Conservation (phyloP, 2,797 vertebrate species). For the Iguana delicatissima region DNA sequence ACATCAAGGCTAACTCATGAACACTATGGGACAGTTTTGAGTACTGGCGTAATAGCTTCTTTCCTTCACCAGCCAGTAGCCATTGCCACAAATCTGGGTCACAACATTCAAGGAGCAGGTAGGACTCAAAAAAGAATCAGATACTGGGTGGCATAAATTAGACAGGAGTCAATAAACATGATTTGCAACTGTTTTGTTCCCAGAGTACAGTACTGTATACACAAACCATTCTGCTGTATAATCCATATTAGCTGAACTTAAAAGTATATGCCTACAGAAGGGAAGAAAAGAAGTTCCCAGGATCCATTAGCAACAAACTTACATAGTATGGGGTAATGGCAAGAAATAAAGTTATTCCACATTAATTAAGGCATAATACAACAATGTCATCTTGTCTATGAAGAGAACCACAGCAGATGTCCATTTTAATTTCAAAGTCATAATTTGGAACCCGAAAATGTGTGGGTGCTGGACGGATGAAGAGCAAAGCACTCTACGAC, state of each 20-base stretch:
- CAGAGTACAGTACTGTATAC: not conserved
- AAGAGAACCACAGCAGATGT: not conserved
- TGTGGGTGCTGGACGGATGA: not conserved
- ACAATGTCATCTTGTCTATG: not conserved
- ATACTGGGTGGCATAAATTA: not conserved
- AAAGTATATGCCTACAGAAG: not conserved
- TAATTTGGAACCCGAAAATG: not conserved
- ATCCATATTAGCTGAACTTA: not conserved
- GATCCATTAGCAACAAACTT: not conserved
- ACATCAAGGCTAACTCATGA: not conserved
- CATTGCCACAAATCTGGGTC: not conserved
- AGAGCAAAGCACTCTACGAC: not conserved
- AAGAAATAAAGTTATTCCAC: not conserved
- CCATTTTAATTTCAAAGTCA: not conserved
- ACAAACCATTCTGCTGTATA: not conserved
- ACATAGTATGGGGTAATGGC: not conserved
- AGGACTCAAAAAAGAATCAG: not conserved
- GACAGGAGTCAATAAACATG: not conserved
- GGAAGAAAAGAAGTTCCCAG: not conserved
- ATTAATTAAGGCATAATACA: not conserved
- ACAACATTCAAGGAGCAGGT: not conserved
- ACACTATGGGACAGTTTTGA: not conserved
- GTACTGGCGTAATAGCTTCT: not conserved
- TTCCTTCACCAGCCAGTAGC: not conserved
- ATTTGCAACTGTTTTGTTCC: not conserved